phyloP scores from a whole-genome alignment of 2,888 invertebrate genomes.

The Brachyptera putata region DNA sequence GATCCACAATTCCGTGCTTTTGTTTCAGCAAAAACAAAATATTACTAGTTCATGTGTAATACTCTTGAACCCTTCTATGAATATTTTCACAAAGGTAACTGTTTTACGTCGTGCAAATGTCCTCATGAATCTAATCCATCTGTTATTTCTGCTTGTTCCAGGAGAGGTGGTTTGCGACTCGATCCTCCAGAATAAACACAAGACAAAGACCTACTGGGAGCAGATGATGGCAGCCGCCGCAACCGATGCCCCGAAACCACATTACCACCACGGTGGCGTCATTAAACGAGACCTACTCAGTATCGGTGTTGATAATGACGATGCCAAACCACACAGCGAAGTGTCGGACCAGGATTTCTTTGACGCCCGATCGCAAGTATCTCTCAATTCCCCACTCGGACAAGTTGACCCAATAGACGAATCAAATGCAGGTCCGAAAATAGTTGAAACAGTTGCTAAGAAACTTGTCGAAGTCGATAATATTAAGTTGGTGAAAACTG shows the following conservation, averaged over 20 bases:
- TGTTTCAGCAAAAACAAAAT: too few species aligned
- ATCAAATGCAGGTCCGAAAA: slow-evolving; percentile 27
- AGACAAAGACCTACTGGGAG: slow-evolving; percentile 41
- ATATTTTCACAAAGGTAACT: too few species aligned
- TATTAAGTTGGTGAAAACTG: slow-evolving; percentile 12
- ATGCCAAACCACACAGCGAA: slow-evolving; percentile 29
- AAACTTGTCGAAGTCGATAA: slow-evolving; percentile 21
- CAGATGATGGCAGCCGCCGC: slow-evolving; percentile 35
- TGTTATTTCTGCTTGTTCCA: too few species aligned
- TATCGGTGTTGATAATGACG: slow-evolving; percentile 20
- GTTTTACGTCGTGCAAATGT: too few species aligned
- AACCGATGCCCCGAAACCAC: slow-evolving; percentile 14
- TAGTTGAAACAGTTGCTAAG: slow-evolving; percentile 33
- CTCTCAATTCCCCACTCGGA: slow-evolving; percentile 24
- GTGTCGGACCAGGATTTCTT: slow-evolving; percentile 32
- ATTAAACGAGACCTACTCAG: slow-evolving; percentile 4
- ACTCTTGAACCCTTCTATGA: too few species aligned
- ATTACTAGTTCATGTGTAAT: too few species aligned
- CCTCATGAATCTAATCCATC: too few species aligned
- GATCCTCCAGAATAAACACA: slow-evolving; percentile 40
- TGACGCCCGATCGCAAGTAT: slow-evolving; percentile 31
- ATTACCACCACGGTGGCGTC: background rate
- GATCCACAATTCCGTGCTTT: too few species aligned
- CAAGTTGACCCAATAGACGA: slow-evolving; percentile 22
- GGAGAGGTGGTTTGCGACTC: slow-evolving; percentile 40